phyloP scores from a whole-genome alignment of 2,797 vertebrate species.

The Todus mexicanus region DNA sequence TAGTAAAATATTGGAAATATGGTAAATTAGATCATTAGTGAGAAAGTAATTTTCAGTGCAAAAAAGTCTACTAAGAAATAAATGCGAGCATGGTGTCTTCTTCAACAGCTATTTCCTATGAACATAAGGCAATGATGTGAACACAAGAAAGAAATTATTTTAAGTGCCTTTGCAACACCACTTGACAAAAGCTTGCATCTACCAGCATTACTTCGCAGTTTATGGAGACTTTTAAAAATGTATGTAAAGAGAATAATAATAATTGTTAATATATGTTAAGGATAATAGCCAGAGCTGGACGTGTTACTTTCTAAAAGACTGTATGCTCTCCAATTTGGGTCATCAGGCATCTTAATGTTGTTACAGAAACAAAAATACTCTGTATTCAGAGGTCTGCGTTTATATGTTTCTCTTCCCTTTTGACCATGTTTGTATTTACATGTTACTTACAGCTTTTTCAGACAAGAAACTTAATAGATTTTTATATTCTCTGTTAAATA shows the following conservation, averaged over 20 bases:
- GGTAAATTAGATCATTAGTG: not conserved
- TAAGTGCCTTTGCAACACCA: not conserved
- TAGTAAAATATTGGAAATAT: constrained; percentile 29
- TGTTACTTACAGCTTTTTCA: not conserved
- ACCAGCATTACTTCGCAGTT: not conserved
- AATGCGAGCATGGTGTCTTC: constrained; percentile 10
- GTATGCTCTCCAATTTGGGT: not conserved
- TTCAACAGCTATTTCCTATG: not conserved
- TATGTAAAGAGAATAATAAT: not conserved
- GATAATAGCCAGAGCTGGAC: not conserved
- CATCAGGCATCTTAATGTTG: not conserved
- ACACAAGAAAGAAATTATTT: not conserved
- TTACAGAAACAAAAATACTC: not conserved
- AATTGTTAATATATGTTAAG: too few species aligned
- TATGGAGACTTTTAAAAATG: not conserved
- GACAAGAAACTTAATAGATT: not conserved
- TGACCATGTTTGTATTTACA: not conserved
- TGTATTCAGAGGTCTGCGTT: not conserved
- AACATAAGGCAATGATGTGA: not conserved
- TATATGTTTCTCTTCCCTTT: not conserved
- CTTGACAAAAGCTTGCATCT: not conserved
- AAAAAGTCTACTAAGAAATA: not conserved
- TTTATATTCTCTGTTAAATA: not conserved
- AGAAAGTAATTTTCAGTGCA: constrained; percentile 26
- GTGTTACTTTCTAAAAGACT: not conserved